Base-by-base conservation (phyloP, 1,140 invertebrate species). In the Eriocheir sinensis region DNA sequence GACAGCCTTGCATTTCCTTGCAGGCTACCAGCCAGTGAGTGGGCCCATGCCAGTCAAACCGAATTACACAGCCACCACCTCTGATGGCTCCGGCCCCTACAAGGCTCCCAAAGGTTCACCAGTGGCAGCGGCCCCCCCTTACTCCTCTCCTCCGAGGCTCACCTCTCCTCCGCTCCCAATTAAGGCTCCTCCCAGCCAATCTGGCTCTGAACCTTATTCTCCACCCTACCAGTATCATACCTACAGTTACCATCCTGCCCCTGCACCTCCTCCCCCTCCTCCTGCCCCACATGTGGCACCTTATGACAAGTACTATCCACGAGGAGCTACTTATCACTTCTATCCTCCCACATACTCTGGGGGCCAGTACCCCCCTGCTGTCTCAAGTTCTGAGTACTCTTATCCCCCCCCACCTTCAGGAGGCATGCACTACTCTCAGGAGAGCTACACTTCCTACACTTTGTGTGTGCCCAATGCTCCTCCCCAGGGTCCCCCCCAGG, bases 21-120 rank as follows among this genome's bases (percentile, higher is more conserved):
- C 95, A 96, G 95, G 95, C 91, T 96, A 96, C 93, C 95, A 96
- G 95, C 95, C 95, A 92, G 95, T 96, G 89, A 96, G 95, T 94
- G 95, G 95, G 60, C 95, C 95, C 91, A 95, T 96, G 91, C 95
- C 95, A 79, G 91, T 95, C 36, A 95, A 93, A 89, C 83, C 91
- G 48, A 95, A 89, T 95, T 95, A 95, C 94, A 89, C 94, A 95
- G 94, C 94, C 40, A 94, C 94, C 81, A 95, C 93, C 72, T 93
- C 91, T 83, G 92, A 85, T 41, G 91, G 89, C 91, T 40, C 80
- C 90, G 81, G 91, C 36, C 93, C 95, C 91, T 95, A 94, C 93
- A 94, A 95, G 89, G 89, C 95, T 91, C 86, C 94, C 89, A 93
- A 95, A 93, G 95, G 93, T 44, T 91, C 94, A 53, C 91, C 95